Evolutionary conservation across 1,140 invertebrate genomes (phyloP).

Genomic region (Rhyacophila brunnea): DNA sequence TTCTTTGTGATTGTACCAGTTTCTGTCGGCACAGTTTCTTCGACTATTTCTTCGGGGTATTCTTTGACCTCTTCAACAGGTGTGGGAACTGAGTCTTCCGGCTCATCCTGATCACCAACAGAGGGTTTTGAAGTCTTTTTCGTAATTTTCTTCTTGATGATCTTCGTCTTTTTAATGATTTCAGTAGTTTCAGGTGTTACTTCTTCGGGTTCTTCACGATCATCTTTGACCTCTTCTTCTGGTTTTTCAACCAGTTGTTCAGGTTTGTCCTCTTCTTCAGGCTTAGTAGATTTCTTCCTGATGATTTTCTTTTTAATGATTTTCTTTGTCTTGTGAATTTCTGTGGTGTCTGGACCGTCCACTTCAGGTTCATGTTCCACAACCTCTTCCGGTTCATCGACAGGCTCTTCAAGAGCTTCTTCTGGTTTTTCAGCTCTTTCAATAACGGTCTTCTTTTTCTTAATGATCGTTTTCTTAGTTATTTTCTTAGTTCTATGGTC

Average conservation of each 20-base stretch:
- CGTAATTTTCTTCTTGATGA: conserved; percentile 16
- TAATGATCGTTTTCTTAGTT: conserved; percentile 35
- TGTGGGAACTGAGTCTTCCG: neutral
- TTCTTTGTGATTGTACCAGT: conserved; percentile 33
- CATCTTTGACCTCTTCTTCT: neutral
- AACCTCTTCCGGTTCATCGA: conserved; percentile 14
- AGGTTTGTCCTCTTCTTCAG: neutral
- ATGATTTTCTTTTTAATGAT: conserved; percentile 31
- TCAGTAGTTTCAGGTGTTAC: neutral
- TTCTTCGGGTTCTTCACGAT: conserved; percentile 28
- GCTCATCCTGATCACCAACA: conserved; percentile 2
- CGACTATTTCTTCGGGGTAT: conserved; percentile 13
- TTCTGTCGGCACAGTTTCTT: conserved; percentile 6
- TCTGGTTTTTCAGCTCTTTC: no score
- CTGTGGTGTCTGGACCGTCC: no score
- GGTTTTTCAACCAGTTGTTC: neutral
- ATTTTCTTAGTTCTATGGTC: conserved; percentile 16
- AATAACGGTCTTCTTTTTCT: conserved; percentile 23
- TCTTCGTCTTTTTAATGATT: conserved; percentile 7
- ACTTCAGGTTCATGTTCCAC: conserved; percentile 1
- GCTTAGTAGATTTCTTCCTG: conserved; percentile 30
- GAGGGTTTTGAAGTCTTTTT: neutral
- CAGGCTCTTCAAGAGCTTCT: conserved; percentile 20
- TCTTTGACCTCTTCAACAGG: conserved; percentile 3
- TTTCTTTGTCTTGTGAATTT: conserved; percentile 10